Percentiles rank a stretch among this genome's conserved stretches.
These are phyloP conservation scores for Agriotes lineatus DNA, from an alignment of 2,888 invertebrate species.

Conservation along the genomic window DNA sequence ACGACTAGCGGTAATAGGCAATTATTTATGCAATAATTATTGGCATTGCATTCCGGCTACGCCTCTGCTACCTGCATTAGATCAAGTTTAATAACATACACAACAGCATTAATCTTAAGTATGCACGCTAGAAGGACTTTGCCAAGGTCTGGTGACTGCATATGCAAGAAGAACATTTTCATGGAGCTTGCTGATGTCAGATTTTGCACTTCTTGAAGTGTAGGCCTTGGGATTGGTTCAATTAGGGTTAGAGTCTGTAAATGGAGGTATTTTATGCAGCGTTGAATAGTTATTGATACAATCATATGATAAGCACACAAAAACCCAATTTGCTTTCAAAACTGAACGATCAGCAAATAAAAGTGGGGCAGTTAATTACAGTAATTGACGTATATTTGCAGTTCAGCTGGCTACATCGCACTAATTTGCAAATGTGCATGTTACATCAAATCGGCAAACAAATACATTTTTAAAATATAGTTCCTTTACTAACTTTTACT, in stretches of 20 bases:
- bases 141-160: slow-evolving; percentile 23
- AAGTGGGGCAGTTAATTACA: too few species aligned
- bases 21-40: slow-evolving; percentile 31
- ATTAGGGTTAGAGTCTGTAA: background rate
- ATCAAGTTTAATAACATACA: slow-evolving; percentile 31
- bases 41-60: slow-evolving; percentile 34
- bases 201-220: background rate
- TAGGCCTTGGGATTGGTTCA: background rate
- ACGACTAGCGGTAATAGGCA: slow-evolving; percentile 29
- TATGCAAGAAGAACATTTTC: background rate
- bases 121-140: background rate
- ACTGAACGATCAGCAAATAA: too few species aligned
- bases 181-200: background rate
- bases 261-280: too few species aligned
- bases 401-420: too few species aligned
- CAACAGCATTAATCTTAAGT: slow-evolving; percentile 13
- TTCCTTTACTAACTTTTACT: too few species aligned
- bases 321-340: too few species aligned
- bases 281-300: too few species aligned
- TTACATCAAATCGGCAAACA: too few species aligned
- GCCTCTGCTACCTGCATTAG: slow-evolving; percentile 33
- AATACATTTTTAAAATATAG: too few species aligned
- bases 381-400: too few species aligned
- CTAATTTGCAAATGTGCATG: too few species aligned
- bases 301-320: too few species aligned